Evolutionary conservation across 2,888 invertebrate genomes (phyloP).

Genomic region (Lasius fuliginosus): DNA sequence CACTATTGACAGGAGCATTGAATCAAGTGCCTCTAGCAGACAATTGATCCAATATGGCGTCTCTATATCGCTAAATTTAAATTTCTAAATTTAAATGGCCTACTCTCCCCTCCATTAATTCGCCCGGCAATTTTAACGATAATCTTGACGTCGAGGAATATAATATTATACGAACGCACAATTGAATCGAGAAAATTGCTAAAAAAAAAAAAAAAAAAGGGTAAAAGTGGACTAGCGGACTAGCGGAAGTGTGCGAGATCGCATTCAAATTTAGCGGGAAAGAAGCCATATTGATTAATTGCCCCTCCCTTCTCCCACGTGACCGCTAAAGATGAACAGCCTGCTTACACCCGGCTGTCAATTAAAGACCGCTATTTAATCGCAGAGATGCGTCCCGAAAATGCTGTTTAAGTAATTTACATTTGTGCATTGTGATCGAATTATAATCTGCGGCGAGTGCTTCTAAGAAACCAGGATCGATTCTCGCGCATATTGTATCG

Average conservation of each 20-base stretch:
- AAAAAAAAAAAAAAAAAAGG: neutral
- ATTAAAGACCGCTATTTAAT: neutral
- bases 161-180: neutral
- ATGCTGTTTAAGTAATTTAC: neutral
- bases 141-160: neutral
- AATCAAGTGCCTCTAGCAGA: neutral
- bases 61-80: neutral
- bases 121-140: neutral
- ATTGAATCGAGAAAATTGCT: neutral
- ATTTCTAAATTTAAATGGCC: neutral
- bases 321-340: slow-evolving; percentile 15
- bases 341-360: neutral
- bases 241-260: neutral
- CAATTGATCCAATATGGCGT: slow-evolving; percentile 15
- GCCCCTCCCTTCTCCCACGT: neutral
- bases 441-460: neutral
- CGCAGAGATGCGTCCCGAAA: neutral
- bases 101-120: neutral
- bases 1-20: neutral
- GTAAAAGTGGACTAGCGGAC: neutral
- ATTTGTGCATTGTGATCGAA: neutral
- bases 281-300: slow-evolving; percentile 3
- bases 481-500: neutral
- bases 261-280: slow-evolving; percentile 7
- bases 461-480: neutral